Conservation (phyloP, 2,888 invertebrate genomes). For the Orthosia incerta region DNA sequence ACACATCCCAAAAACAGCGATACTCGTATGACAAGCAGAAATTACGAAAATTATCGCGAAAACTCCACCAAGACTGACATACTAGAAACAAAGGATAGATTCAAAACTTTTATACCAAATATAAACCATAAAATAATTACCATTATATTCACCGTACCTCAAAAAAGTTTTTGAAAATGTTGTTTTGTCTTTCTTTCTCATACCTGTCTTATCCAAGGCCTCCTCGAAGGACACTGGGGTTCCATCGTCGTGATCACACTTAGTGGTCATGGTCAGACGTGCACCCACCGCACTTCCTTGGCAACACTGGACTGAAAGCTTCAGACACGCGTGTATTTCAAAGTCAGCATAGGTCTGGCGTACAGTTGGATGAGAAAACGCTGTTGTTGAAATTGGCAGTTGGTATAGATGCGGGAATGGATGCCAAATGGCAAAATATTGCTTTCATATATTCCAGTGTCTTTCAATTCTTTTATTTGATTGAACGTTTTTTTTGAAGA, state of each 20-base stretch:
- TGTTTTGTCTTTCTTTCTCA: not conserved
- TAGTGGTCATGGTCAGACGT: constrained; percentile 58
- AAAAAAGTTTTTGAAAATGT: not conserved
- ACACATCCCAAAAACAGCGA: constrained; percentile 46
- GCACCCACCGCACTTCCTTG: constrained; percentile 64
- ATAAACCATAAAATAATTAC: not conserved
- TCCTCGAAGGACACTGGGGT: constrained; percentile 79
- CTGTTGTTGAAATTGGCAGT: constrained; percentile 15
- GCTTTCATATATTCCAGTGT: not conserved
- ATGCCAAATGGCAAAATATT: constrained; percentile 10
- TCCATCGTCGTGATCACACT: constrained; percentile 57
- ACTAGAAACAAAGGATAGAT: constrained; percentile 28
- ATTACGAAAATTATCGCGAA: constrained; percentile 26
- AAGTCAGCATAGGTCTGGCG: constrained; percentile 73
- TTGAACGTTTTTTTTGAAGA: no score
- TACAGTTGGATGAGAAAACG: constrained; percentile 60
- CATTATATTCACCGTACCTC: fast-evolving
- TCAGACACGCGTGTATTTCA: constrained; percentile 73
- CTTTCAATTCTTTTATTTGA: no score
- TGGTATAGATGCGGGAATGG: not conserved
- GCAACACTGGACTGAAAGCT: constrained; percentile 80
- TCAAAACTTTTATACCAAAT: not conserved
- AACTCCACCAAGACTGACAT: not conserved
- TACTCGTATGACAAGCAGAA: constrained; percentile 57
- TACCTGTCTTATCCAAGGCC: constrained; percentile 83